phyloP scores from a whole-genome alignment of 2,888 invertebrate genomes.

The Erebia palarica region DNA sequence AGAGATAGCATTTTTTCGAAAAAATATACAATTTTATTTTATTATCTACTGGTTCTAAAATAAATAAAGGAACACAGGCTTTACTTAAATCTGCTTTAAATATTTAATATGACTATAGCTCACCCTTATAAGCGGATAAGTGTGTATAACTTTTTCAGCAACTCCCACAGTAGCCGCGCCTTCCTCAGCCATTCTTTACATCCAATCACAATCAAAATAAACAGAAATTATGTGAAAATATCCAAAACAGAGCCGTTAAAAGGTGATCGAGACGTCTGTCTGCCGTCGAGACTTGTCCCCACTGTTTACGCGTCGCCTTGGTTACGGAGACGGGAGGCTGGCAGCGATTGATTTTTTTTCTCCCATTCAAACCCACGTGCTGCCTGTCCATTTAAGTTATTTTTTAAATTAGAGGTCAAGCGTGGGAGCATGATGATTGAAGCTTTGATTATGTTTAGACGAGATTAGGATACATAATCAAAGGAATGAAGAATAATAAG shows the following conservation, averaged over 20 bases:
- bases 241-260: slow-evolving; percentile 42
- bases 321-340: slow-evolving; percentile 72
- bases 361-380: slow-evolving; percentile 37
- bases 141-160: slow-evolving; percentile 87
- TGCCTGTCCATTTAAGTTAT: slow-evolving; percentile 36
- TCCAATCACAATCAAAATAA: slow-evolving; percentile 32
- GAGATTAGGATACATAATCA: too few relatives aligned
- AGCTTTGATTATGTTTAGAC: too few relatives aligned
- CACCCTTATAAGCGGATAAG: slow-evolving; percentile 93
- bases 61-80: too few relatives aligned
- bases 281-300: slow-evolving; percentile 61
- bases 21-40: too few relatives aligned
- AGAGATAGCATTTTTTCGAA: too few relatives aligned
- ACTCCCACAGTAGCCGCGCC: slow-evolving; percentile 64
- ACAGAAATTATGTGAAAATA: slow-evolving; percentile 21
- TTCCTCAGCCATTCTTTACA: slow-evolving; percentile 66
- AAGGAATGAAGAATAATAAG: too few relatives aligned
- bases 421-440: slow-evolving; percentile 28
- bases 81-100: neutral
- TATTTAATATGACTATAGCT: slow-evolving; percentile 46
- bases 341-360: slow-evolving; percentile 79
- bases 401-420: slow-evolving; percentile 34
- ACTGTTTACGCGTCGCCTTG: slow-evolving; percentile 80
- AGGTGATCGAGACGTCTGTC: slow-evolving; percentile 49
- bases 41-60: too few relatives aligned